Evolutionary conservation across 2,113 vertebrate species (phyloP), one percentile per base, ranked within the genome.

Genomic region (Mola mola): DNA sequence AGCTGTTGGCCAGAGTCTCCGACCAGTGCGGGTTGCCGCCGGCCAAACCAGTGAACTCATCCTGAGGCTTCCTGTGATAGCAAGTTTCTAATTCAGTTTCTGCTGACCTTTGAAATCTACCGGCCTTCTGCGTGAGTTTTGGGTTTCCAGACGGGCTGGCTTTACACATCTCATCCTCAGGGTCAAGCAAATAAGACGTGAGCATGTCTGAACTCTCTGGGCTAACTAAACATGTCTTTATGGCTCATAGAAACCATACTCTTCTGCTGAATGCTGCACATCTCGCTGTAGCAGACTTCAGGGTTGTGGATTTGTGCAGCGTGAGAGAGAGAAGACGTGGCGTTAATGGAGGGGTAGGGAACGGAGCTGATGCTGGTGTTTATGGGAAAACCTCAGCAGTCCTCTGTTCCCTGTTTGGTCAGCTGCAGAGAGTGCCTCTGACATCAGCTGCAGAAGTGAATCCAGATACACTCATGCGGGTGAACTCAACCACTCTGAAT

Each of bases 321-420:
- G 28, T 36, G 43, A n/a, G 15, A 17, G 37, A 50, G 20, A 20
- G 71, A 71, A 75, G 66, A 85, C 51, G 55, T 84, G 84, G 80
- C 64, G 62, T 56, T 82, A 72, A 83, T 79, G 28, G 49, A 6
- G 22, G 66, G 72, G 17, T 75, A 66, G 61, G 50, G 26, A 31
- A 76, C 50, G 67, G 61, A 5, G 53, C 66, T 67, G 56, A 69
- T 71, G 69, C 24, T 3, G 50, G 42, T 75, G 75, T 84, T 86
- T 87, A 78, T 66, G 66, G 55, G 77, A 82, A 73, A 36, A 47
- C 49, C 60, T 61, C 55, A 63, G 52, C 67, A 37, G 33, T 66
- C 50, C 52, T 73, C 25, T 34, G 40, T 36, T 79, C 58, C 25
- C 41, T 90, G 78, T 89, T 90, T 90, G 75, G 82, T 83, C 82